A percentile compares a stretch with the other conserved stretches of the same genome.
phyloP scores from a whole-genome alignment of 2,888 invertebrate genomes.

The Dynastes grantii region DNA sequence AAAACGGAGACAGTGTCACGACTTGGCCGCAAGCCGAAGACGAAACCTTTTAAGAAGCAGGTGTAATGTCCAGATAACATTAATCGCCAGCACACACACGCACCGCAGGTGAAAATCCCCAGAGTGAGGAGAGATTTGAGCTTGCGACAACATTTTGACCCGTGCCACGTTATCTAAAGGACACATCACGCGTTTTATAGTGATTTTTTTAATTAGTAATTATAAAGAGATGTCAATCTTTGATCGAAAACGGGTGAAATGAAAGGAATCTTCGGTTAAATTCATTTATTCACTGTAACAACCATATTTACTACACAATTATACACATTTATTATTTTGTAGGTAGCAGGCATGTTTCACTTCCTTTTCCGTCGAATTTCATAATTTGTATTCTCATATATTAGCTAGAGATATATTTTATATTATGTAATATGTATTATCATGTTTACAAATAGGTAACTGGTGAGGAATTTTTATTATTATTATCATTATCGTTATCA shows the following conservation, averaged over 20 bases:
- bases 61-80: constrained; percentile 18
- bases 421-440: constrained; percentile 57
- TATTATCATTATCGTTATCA: neutral
- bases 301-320: constrained; percentile 69
- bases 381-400: constrained; percentile 17
- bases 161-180: neutral
- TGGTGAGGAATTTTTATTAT: constrained; percentile 60
- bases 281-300: constrained; percentile 69
- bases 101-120: constrained; percentile 16
- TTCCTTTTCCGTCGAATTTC: neutral
- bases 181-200: neutral
- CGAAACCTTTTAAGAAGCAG: constrained; percentile 26
- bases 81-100: constrained; percentile 17
- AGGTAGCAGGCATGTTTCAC: constrained; percentile 9
- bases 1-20: neutral
- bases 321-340: constrained; percentile 63
- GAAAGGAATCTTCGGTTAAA: constrained; percentile 49
- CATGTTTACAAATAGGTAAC: constrained; percentile 66
- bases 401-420: constrained; percentile 5
- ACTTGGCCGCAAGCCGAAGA: neutral
- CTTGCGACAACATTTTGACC: constrained; percentile 4
- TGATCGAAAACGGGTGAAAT: neutral
- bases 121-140: constrained; percentile 4
- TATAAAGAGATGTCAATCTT: too few relatives aligned
- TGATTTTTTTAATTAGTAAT: neutral